Evolutionary conservation across 2,888 invertebrate genomes (phyloP).

Genomic region (Hesperia comma): DNA sequence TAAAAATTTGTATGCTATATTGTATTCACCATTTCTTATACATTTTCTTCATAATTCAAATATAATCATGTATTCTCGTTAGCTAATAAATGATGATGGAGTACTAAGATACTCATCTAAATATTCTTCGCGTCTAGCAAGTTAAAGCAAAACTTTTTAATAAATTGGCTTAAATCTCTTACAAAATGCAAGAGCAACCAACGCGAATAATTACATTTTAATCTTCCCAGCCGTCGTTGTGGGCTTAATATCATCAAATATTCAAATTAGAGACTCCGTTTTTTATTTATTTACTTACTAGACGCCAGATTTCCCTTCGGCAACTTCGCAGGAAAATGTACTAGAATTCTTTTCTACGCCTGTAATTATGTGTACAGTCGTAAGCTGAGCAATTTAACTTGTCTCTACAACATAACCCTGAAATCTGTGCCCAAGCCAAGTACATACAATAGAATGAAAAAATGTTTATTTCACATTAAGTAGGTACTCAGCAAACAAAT

Average conservation of each 20-base stretch:
- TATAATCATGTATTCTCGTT: not conserved
- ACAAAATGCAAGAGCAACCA: conserved; percentile 46
- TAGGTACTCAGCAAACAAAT: too few relatives aligned
- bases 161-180: conserved; percentile 42
- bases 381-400: too few relatives aligned
- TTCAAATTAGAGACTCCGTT: conserved; percentile 37
- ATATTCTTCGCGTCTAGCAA: conserved; percentile 36
- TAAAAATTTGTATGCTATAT: too few relatives aligned
- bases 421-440: too few relatives aligned
- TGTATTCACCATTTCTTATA: too few relatives aligned
- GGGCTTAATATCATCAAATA: conserved; percentile 45
- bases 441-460: too few relatives aligned
- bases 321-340: not conserved
- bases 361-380: not conserved
- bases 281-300: conserved; percentile 12
- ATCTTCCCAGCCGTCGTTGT: conserved; percentile 47
- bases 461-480: too few relatives aligned
- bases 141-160: conserved; percentile 39
- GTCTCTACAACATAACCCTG: too few relatives aligned
- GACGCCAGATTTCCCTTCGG: not conserved
- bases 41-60: too few relatives aligned
- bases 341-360: not conserved
- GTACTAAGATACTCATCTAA: not conserved
- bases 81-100: not conserved
- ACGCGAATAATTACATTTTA: conserved; percentile 48